phyloP scores from a whole-genome alignment of 2,113 vertebrate genomes.

The Platysteira castanea region DNA sequence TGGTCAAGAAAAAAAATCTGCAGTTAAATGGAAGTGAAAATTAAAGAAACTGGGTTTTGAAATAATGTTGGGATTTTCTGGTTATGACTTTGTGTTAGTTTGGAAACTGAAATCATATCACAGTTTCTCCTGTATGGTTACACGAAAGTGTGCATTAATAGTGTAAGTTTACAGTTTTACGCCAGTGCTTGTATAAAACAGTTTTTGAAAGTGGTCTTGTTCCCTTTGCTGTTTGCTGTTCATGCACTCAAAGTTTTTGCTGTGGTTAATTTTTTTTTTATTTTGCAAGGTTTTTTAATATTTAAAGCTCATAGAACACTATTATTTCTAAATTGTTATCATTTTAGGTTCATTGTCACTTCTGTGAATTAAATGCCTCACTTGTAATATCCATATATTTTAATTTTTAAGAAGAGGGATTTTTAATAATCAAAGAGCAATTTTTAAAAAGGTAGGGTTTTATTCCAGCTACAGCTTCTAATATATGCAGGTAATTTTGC shows the following conservation, averaged over 20 bases:
- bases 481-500: background rate
- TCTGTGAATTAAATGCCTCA: background rate
- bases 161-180: background rate
- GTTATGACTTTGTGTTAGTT: background rate
- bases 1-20: background rate
- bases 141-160: background rate
- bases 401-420: background rate
- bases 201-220: background rate
- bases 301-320: background rate
- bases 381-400: background rate
- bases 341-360: background rate
- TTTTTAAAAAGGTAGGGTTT: rapidly evolving
- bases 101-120: background rate
- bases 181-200: background rate
- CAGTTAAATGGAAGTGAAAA: background rate
- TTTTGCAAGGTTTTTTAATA: background rate
- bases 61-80: background rate
- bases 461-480: background rate
- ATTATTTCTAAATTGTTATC: background rate
- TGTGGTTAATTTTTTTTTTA: background rate
- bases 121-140: background rate
- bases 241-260: background rate
- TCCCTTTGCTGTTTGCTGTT: background rate
- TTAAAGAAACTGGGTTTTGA: background rate
- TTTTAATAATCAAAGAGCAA: background rate